phyloP scores from a whole-genome alignment of 2,797 vertebrate genomes.

The Tauraco hartlaubi region DNA sequence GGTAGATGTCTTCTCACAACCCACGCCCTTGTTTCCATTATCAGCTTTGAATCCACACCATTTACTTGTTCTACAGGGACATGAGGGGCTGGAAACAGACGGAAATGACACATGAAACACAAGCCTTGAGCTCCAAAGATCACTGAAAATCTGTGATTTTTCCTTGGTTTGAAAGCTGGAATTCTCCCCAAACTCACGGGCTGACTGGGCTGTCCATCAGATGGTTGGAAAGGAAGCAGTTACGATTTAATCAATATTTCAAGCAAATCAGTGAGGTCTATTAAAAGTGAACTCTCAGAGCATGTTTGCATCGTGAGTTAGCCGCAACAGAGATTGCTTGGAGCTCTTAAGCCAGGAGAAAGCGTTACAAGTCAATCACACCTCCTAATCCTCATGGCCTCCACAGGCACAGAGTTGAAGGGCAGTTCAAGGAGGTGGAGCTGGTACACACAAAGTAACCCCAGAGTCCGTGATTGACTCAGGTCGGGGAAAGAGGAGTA shows the following conservation, averaged over 20 bases:
- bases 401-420: neutral
- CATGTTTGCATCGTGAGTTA: neutral
- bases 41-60: neutral
- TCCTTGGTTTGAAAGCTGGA: constrained; percentile 10
- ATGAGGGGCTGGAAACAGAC: neutral
- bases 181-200: neutral
- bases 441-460: neutral
- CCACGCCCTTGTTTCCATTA: neutral
- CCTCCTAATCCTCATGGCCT: neutral
- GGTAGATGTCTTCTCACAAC: neutral
- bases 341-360: neutral
- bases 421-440: constrained; percentile 11
- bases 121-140: neutral
- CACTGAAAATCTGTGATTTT: neutral
- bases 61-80: neutral
- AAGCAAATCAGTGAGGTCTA: neutral
- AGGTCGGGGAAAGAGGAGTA: neutral
- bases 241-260: neutral
- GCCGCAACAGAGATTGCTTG: neutral
- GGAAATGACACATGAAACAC: neutral
- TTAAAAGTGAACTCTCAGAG: neutral
- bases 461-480: neutral
- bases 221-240: neutral
- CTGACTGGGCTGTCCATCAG: neutral
- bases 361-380: neutral